Conservation (phyloP, 1,140 invertebrate species). For the Drepana arcuata region DNA sequence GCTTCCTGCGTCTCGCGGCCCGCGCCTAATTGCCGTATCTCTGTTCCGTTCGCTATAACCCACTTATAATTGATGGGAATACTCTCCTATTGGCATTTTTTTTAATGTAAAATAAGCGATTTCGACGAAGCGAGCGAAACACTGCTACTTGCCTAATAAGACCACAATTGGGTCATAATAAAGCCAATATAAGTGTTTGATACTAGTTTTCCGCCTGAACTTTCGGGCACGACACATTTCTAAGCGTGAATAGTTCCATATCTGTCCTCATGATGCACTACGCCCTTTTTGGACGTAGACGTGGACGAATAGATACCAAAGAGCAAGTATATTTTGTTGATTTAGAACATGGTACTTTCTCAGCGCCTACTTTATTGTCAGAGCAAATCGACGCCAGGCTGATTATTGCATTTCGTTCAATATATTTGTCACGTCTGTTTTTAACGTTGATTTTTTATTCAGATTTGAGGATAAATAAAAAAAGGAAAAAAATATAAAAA, state of each 20-base stretch:
- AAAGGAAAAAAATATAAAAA: too few relatives aligned
- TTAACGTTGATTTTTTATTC: too few relatives aligned
- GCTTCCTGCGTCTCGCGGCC: constrained; percentile 25
- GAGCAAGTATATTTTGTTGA: not conserved
- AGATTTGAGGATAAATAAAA: too few relatives aligned
- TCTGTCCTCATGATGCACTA: not conserved
- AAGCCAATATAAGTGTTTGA: too few relatives aligned
- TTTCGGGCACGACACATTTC: not conserved
- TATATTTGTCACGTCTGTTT: too few relatives aligned
- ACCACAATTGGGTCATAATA: too few relatives aligned
- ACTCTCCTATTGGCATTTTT: too few relatives aligned
- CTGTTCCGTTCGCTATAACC: constrained; percentile 24
- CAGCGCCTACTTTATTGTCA: not conserved
- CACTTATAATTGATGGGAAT: constrained; percentile 29
- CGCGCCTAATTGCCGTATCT: constrained; percentile 31
- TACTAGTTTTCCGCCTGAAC: not conserved
- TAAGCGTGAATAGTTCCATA: not conserved
- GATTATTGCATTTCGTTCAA: not conserved
- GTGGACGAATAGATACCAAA: too few relatives aligned
- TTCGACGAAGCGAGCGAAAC: too few relatives aligned
- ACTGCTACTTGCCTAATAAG: too few relatives aligned
- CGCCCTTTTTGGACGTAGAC: too few relatives aligned
- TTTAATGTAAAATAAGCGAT: too few relatives aligned
- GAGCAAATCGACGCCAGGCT: not conserved
- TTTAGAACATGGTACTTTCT: not conserved